phyloP scores from a whole-genome alignment of 2,113 vertebrate species.

The Chitala chitala region DNA sequence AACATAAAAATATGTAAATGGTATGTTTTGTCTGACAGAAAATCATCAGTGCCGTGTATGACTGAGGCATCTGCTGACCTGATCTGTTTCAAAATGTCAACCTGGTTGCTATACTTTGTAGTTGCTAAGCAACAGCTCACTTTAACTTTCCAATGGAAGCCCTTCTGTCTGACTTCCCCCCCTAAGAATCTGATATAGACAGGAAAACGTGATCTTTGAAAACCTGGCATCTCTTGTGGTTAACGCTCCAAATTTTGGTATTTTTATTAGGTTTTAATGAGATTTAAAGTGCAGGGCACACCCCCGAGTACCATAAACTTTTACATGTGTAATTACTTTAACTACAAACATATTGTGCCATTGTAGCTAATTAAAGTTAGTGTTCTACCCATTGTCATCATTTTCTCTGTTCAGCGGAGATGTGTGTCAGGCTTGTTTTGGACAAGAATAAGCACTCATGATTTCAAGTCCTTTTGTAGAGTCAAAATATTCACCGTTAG shows the following conservation, averaged over 20 bases:
- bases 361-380: neutral
- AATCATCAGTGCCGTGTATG: neutral
- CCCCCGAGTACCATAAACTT: neutral
- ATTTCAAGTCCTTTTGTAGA: neutral
- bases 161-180: neutral
- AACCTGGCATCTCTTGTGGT: neutral
- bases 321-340: neutral
- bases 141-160: slow-evolving; percentile 4
- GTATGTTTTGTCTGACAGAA: neutral
- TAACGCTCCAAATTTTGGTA: neutral
- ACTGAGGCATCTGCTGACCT: slow-evolving; percentile 4
- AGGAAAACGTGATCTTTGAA: neutral
- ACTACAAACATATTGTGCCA: neutral
- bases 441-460: neutral
- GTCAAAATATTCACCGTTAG: neutral
- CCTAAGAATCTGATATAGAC: neutral
- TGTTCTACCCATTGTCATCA: neutral
- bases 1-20: neutral
- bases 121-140: slow-evolving; percentile 9
- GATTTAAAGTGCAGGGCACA: neutral
- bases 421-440: neutral
- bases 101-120: slow-evolving; percentile 5
- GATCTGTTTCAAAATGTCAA: slow-evolving; percentile 16
- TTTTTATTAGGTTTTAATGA: neutral
- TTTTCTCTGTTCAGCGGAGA: neutral